A percentile compares a stretch with the other conserved stretches of the same genome.
These are phyloP conservation scores for Diarsia rubi DNA, from an alignment of 2,888 invertebrate genomes.

Conservation along the genomic window DNA sequence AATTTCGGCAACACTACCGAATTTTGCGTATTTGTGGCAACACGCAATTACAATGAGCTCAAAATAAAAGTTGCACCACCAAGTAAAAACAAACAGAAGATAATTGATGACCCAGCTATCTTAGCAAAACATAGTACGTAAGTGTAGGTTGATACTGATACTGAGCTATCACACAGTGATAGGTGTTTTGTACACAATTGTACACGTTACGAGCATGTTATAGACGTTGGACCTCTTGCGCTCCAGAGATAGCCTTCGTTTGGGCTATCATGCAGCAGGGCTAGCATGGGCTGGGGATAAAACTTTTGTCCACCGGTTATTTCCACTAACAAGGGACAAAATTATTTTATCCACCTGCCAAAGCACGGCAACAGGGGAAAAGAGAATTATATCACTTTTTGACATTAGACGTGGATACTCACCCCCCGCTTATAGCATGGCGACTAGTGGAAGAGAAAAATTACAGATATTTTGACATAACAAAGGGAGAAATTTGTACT, in stretches of 20 bases:
- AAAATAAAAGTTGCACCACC: conserved; percentile 46
- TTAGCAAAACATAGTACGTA: conserved; percentile 56
- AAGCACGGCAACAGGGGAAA: no score
- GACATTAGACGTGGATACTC: no score
- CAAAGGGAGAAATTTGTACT: no score
- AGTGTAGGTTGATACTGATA: conserved; percentile 45
- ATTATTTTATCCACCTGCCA: no score
- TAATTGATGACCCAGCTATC: conserved; percentile 59
- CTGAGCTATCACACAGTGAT: conserved; percentile 36
- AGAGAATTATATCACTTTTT: no score
- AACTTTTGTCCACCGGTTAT: no score
- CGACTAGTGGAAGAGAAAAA: no score
- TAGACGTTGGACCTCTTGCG: conserved; percentile 52
- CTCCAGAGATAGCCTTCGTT: conserved; percentile 41
- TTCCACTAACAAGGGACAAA: no score
- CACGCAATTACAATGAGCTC: conserved; percentile 26
- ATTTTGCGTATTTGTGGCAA: conserved; percentile 25
- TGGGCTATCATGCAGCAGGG: conserved; percentile 38
- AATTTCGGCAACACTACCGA: background rate
- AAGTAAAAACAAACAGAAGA: conserved; percentile 51
- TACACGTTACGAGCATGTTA: conserved; percentile 53
- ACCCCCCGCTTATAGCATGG: no score
- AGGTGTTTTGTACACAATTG: conserved; percentile 57
- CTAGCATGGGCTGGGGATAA: no score
- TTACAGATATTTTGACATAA: no score